Evolutionary conservation across 2,797 vertebrate genomes (phyloP).

Genomic region (Enteromius anoplus): DNA sequence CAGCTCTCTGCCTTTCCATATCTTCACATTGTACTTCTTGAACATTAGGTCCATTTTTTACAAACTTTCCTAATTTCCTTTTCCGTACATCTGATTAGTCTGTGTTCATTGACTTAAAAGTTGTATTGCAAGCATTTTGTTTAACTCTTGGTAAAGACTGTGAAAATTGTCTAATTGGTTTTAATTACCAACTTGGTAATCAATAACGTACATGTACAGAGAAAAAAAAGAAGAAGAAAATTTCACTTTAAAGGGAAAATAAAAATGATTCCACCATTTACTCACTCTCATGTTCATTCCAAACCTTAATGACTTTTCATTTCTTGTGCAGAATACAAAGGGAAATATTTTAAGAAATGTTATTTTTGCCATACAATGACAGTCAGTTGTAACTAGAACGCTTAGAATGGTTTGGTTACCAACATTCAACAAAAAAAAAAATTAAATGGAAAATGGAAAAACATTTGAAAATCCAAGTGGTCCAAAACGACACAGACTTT

Average conservation of each 20-base stretch:
- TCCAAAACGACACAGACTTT: not conserved
- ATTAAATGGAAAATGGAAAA: not conserved
- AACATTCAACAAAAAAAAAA: not conserved
- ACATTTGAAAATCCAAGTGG: too few relatives aligned
- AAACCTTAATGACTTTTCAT: not conserved
- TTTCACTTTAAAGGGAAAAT: not conserved
- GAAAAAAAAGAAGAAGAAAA: not conserved
- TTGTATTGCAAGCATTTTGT: not conserved
- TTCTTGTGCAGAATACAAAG: not conserved
- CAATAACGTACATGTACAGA: not conserved
- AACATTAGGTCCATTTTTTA: not conserved
- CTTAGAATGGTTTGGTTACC: not conserved
- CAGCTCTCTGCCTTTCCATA: slow-evolving; percentile 36
- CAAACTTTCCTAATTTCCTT: not conserved
- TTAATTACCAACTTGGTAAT: not conserved
- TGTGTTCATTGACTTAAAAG: not conserved
- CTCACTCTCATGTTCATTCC: not conserved
- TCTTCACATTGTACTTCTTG: not conserved
- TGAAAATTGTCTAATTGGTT: not conserved
- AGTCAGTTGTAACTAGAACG: not conserved
- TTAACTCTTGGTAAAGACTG: not conserved
- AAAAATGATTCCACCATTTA: not conserved
- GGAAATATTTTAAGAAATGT: not conserved
- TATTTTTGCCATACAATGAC: not conserved
- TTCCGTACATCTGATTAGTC: not conserved